Base-by-base conservation (phyloP, 2,888 invertebrate genomes). In the Cerastis rubricosa region DNA sequence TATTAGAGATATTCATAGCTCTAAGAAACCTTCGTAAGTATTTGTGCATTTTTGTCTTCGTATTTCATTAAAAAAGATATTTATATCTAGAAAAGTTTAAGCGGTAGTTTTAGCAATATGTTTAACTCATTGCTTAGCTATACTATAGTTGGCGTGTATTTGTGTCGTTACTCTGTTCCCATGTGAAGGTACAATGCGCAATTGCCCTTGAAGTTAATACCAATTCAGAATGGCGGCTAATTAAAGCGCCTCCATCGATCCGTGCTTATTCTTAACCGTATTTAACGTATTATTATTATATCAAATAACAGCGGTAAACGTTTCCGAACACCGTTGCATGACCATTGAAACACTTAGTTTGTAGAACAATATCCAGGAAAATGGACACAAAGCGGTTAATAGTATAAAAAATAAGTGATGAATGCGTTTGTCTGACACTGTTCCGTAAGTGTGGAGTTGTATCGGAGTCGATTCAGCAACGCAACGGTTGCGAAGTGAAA, bases 401-500 rank as follows among this genome's bases (percentile, higher is more conserved):
- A 54, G 25, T 73, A 78, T 69, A 78, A 75, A 80, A 78, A 69
- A 78, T 74, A 54, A 72, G 43, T 76, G 73, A 80, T 75, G 54
- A 76, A 83, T 87, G 80, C 79, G 81, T 81, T 81, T 79, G 81
- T 77, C 79, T 87, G 85, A 80, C 77, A 76, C 63, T 78, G 83
- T 84, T 88, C 80, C 59, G 71, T 78, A 74, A 83, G 80, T 77
- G 72, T 70, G 75, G 77, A 84, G 78, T 74, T 76, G 85, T 83
- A 79, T 82, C 72, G 74, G 75, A 85, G 81, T 81, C 74, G 64
- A 76, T 80, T 71, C 83, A 88, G 81, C 84, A 88, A 82, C 82
- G 88, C 85, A 90, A 88, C 85, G 84, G 84, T 91, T 92, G 88
- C 92, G 87, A 92, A 93, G 93, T 92, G 91, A 94, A 93, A 95